Evolutionary conservation across 2,113 vertebrate genomes (phyloP).

Genomic region (Pica pica): DNA sequence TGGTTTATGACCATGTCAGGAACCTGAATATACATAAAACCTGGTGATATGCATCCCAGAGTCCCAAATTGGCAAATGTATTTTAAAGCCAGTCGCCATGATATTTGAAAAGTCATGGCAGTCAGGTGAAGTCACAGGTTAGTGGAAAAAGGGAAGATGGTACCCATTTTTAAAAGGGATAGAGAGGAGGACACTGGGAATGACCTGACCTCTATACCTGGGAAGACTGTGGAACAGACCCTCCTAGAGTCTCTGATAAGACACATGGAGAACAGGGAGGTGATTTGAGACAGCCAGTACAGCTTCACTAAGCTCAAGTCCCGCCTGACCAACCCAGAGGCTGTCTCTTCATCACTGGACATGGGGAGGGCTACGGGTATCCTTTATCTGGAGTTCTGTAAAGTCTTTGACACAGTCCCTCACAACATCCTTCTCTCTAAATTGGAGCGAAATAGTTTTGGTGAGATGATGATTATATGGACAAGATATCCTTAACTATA

Average conservation of each 20-base stretch:
- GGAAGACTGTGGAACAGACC: background rate
- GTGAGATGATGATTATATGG: background rate
- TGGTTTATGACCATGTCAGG: background rate
- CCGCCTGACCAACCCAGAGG: background rate
- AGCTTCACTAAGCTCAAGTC: background rate
- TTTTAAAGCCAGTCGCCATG: background rate
- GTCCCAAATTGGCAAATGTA: background rate
- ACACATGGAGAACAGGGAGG: background rate
- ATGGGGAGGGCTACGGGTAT: too few species aligned
- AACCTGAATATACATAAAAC: background rate
- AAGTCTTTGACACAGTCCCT: accelerated
- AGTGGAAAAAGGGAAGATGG: background rate
- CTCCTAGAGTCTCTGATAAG: background rate
- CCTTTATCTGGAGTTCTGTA: background rate
- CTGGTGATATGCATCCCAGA: too few species aligned
- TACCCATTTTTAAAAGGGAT: background rate
- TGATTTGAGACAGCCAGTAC: background rate
- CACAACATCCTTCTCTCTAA: background rate
- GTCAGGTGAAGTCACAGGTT: too few species aligned
- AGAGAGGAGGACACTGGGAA: background rate
- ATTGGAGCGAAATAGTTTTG: background rate
- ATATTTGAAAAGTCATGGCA: background rate
- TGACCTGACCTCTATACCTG: background rate
- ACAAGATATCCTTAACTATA: background rate
- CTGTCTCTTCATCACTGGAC: background rate